Evolutionary conservation across 2,888 invertebrate genomes (phyloP), one percentile per base, ranked within the genome.

Genomic region (Drosophila bunnanda): DNA sequence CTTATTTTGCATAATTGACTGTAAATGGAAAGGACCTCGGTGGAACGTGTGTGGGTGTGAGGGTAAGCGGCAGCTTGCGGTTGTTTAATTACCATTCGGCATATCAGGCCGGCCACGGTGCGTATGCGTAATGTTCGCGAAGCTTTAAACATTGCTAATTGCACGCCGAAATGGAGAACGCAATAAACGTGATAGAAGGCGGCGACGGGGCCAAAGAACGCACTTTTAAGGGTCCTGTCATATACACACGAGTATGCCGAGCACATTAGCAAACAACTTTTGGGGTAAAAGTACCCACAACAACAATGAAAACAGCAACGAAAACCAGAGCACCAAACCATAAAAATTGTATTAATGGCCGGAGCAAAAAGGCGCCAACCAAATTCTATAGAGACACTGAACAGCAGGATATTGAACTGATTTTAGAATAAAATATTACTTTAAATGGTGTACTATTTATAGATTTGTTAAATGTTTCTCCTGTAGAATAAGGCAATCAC

Each of bases 1-100:
- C 76, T 79, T 78, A 72, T 82, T 88, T 80, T 79, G 76, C 82
- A 88, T 88, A 83, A 83, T 80, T 73, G 72, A 82, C 80, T 85
- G 73, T 70, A 78, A 85, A 86, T 88, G 73, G 57, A n/a, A n/a
- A 56, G 50, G 69, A 65, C 61, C 46, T 64, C 75, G 67, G 10
- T 17, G 38, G 15, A n/a, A 25, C 25, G 25, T 25, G 25, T 25
- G 25, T 28, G 54, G n/a, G 36, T 28, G 55, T 52, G 66, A 34
- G 38, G 54, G 34, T 2, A 17, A 7, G 56, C 17, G 39, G 20
- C 20, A 32, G 66, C 17, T 62, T 74, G 72, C 43, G 72, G 72
- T 58, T 30, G 48, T 41, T 34, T 50, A 72, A 74, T 66, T 72
- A 57, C 34, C 74, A 65, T 54, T 30, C 39, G 64, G 39, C 43